These are phyloP conservation scores for Drosophila carrolli DNA, from an alignment of 1,140 invertebrate species.

Conservation along the genomic window DNA sequence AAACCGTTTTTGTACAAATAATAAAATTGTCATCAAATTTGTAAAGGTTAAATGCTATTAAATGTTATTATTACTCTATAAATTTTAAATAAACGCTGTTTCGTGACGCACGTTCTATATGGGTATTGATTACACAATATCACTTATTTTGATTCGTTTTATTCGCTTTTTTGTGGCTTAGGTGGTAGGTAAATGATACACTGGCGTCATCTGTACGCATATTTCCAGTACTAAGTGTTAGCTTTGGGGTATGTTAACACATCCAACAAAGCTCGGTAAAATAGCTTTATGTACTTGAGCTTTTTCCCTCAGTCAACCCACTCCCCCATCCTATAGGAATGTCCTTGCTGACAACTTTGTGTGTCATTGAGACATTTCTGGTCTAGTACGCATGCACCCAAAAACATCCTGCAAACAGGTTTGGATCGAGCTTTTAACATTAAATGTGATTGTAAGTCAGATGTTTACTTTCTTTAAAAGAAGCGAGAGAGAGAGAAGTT, in stretches of 20 bases:
- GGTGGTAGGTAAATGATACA: not conserved
- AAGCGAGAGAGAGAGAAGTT: not conserved
- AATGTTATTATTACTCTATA: too few relatives aligned
- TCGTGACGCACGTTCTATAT: too few relatives aligned
- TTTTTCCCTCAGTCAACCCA: not conserved
- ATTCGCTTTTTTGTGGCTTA: too few relatives aligned
- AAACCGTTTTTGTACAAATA: too few relatives aligned
- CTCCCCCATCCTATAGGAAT: slow-evolving; percentile 3
- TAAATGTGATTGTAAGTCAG: slow-evolving; percentile 64
- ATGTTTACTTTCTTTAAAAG: slow-evolving; percentile 47
- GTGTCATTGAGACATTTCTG: slow-evolving; percentile 66
- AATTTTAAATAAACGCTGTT: too few relatives aligned
- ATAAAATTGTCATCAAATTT: not conserved
- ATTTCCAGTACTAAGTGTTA: not conserved
- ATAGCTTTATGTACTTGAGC: slow-evolving; percentile 4
- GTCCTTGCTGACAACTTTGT: slow-evolving; percentile 52
- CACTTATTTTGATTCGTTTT: too few relatives aligned
- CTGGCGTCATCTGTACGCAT: slow-evolving; percentile 40
- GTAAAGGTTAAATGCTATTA: too few relatives aligned
- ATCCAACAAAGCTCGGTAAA: not conserved
- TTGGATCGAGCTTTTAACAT: slow-evolving; percentile 21
- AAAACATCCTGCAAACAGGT: slow-evolving; percentile 17
- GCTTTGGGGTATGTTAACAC: not conserved
- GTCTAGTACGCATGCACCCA: slow-evolving; percentile 65
- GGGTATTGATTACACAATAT: too few relatives aligned